phyloP scores from a whole-genome alignment of 2,888 invertebrate genomes.

The Catocala fraxini region DNA sequence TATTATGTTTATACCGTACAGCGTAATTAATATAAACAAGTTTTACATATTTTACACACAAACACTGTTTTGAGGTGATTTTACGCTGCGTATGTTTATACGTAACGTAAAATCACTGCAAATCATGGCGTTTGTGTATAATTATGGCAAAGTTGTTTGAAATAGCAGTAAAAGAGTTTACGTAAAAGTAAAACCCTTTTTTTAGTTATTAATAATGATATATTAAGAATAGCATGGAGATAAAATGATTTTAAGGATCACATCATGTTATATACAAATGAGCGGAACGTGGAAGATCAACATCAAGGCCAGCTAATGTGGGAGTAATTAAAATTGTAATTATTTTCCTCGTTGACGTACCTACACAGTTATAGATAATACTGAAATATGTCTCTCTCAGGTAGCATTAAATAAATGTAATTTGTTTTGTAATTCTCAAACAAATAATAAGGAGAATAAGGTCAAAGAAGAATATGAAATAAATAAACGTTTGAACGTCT shows the following conservation, averaged over 20 bases:
- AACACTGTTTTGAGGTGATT: too few species aligned
- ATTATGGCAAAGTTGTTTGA: too few species aligned
- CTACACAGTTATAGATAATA: slow-evolving; percentile 28
- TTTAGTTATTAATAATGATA: too few species aligned
- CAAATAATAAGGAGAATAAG: slow-evolving; percentile 42
- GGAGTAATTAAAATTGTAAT: slow-evolving; percentile 50
- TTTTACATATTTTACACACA: too few species aligned
- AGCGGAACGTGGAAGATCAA: too few species aligned
- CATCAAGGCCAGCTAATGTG: slow-evolving; percentile 30
- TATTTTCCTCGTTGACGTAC: slow-evolving; percentile 33
- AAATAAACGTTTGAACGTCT: slow-evolving; percentile 43
- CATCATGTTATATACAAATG: slow-evolving; percentile 11
- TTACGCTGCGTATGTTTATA: too few species aligned
- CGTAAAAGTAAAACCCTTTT: too few species aligned
- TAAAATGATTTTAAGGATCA: slow-evolving; percentile 26
- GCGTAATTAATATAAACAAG: too few species aligned
- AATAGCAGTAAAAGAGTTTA: too few species aligned
- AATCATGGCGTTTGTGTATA: too few species aligned
- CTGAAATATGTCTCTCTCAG: slow-evolving; percentile 45
- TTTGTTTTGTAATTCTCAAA: slow-evolving; percentile 50
- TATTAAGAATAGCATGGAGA: not conserved
- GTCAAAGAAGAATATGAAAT: slow-evolving; percentile 45
- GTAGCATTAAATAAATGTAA: slow-evolving; percentile 44
- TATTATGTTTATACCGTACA: too few species aligned
- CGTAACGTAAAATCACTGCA: too few species aligned